Conservation (phyloP, 2,113 vertebrate species). For the Oxygymnocypris stewartii region DNA sequence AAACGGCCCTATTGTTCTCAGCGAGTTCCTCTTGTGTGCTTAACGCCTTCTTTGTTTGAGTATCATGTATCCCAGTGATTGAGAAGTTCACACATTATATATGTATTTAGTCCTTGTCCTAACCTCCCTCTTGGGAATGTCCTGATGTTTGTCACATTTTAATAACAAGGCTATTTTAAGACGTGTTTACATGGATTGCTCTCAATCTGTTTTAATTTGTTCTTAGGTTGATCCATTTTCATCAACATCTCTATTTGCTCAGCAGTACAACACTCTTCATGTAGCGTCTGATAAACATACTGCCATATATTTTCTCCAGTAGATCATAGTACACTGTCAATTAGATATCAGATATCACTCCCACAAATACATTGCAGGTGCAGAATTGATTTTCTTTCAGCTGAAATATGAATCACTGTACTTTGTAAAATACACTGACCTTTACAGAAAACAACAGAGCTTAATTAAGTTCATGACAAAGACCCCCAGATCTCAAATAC, state of each 20-base stretch:
- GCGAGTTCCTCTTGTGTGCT: not conserved
- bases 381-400: conserved; percentile 29
- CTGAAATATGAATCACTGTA: conserved; percentile 38
- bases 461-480: conserved; percentile 35
- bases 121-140: conserved; percentile 33
- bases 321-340: not conserved
- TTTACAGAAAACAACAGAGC: conserved; percentile 34
- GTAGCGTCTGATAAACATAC: not conserved
- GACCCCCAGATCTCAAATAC: conserved; percentile 37
- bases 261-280: not conserved
- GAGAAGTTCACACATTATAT: conserved; percentile 29
- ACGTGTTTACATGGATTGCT: not conserved
- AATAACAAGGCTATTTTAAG: conserved; percentile 50
- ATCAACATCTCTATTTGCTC: not conserved
- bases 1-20: not conserved
- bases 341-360: conserved; percentile 25
- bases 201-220: not conserved
- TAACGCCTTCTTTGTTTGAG: not conserved
- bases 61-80: conserved; percentile 1
- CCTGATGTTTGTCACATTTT: conserved; percentile 46
- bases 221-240: not conserved
- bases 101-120: conserved; percentile 31
- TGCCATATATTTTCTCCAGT: not conserved
- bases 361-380: conserved; percentile 12
- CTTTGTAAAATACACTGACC: conserved; percentile 39